phyloP scores from a whole-genome alignment of 2,797 vertebrate species.

The Pseudocheirus occidentalis region DNA sequence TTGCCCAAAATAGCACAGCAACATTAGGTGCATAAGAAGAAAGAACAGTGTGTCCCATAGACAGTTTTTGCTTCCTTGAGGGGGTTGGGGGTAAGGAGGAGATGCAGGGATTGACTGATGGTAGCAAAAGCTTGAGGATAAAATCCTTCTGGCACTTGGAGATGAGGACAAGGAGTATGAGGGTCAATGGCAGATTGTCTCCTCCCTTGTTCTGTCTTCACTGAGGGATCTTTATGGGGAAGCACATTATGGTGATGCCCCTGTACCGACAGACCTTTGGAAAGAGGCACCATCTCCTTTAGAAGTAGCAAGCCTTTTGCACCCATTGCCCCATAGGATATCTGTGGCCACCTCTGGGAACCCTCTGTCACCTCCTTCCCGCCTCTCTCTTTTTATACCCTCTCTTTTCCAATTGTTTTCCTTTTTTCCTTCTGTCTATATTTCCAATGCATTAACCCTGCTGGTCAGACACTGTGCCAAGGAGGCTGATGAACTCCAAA shows the following conservation, averaged over 20 bases:
- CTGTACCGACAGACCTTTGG: not conserved
- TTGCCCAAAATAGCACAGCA: constrained; percentile 86
- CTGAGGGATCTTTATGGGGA: not conserved
- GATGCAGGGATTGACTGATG: constrained; percentile 77
- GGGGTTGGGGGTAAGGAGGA: constrained; percentile 35
- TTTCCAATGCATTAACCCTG: not conserved
- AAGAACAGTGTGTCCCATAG: constrained; percentile 81
- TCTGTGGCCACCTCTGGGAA: rapidly evolving
- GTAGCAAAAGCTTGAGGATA: constrained; percentile 79
- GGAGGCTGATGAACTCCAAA: not conserved
- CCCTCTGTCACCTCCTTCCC: rapidly evolving
- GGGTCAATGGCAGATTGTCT: constrained; percentile 63
- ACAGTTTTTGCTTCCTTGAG: constrained; percentile 72
- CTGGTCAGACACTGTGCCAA: not conserved
- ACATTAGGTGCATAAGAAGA: constrained; percentile 82
- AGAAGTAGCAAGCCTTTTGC: not conserved
- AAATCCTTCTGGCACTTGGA: constrained; percentile 63
- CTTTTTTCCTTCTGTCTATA: not conserved
- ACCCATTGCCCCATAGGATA: not conserved
- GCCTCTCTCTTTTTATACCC: not conserved
- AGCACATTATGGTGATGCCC: not conserved
- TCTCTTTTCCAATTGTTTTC: not conserved
- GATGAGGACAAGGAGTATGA: constrained; percentile 74
- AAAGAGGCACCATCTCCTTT: not conserved
- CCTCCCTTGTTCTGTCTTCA: not conserved